Conservation (phyloP, 2,888 invertebrate genomes). For the Phania funesta region DNA sequence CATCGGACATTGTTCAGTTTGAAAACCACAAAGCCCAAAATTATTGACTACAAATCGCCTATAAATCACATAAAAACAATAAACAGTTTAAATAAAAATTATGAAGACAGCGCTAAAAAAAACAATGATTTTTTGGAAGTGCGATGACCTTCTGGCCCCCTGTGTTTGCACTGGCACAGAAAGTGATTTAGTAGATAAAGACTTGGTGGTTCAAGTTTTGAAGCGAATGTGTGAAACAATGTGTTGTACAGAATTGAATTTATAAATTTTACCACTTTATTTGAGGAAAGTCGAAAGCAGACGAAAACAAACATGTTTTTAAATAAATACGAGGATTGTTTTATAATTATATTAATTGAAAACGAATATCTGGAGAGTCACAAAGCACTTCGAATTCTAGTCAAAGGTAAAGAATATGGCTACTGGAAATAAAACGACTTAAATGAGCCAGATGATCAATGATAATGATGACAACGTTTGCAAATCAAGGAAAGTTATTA, state of each 20-base stretch:
- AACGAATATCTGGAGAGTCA: neutral
- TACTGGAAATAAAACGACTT: too few species aligned
- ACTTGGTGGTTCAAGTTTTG: neutral
- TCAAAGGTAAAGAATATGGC: too few species aligned
- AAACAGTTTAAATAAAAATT: conserved; percentile 32
- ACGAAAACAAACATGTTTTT: neutral
- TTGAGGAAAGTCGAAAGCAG: conserved; percentile 5
- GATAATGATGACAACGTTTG: too few species aligned
- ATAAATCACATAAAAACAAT: conserved; percentile 38
- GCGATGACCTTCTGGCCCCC: conserved; percentile 53
- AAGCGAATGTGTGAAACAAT: conserved; percentile 33
- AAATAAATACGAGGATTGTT: neutral
- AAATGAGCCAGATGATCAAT: too few species aligned
- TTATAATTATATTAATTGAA: too few species aligned
- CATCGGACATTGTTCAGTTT: conserved; percentile 20
- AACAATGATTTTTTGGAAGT: conserved; percentile 49
- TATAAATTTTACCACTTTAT: conserved; percentile 58
- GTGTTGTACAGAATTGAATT: neutral
- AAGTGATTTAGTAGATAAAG: neutral
- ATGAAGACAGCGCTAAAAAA: conserved; percentile 10
- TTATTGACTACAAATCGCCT: conserved; percentile 41
- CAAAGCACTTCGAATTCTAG: too few species aligned
- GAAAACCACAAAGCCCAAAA: conserved; percentile 29
- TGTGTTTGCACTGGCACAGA: conserved; percentile 16
- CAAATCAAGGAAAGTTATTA: too few species aligned